Evolutionary conservation across 2,797 vertebrate species (phyloP), one percentile per base, ranked within the genome.

Genomic region (Natrix natrix): DNA sequence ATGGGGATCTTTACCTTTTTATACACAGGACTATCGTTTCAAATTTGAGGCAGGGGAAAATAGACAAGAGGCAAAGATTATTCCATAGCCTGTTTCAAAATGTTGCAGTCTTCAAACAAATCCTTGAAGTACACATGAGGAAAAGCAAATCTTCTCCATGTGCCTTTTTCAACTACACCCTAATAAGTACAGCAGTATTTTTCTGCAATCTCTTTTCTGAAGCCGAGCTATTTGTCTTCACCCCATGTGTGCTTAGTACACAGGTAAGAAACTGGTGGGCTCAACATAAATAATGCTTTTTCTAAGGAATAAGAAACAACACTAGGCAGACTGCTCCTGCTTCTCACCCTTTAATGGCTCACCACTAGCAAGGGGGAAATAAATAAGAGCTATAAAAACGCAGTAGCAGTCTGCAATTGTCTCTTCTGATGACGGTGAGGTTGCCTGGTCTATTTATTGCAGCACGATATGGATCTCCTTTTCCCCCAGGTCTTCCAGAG

Each of bases 331-430:
- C 74, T 92, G 48, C 24, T 86, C 57, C n/a, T 48, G 61, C 74
- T 86, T 32, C 43, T 59, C 6, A 4, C 86, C n/a, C 48, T 12
- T 92, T 60, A 86, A 56, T 86, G 74, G 74, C 48, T 63, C 26
- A 61, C 74, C 32, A 22, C 48, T 56, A 60, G 78, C 59, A 92
- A 24, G 74, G 12, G 56, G 74, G 32, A 63, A 92, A 92, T 90
- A 90, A 90, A 92, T 86, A 90, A 83, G 24, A 92, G 59, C 59
- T n/a, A 86, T 90, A 60, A 89, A 59, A 89, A 89, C 24, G 8
- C 57, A 43, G 37, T 59, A 20, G 26, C 59, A 4, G 11, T 12
- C 43, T 22, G 24, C 66, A 57, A 78, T 88, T 88, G 54, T 60
- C 88, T 86, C 22, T 22, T 86, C 1, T 86, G 56, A 56, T 92